Base-by-base conservation (phyloP, 1,140 invertebrate species). In the Cheumatopsyche charites region DNA sequence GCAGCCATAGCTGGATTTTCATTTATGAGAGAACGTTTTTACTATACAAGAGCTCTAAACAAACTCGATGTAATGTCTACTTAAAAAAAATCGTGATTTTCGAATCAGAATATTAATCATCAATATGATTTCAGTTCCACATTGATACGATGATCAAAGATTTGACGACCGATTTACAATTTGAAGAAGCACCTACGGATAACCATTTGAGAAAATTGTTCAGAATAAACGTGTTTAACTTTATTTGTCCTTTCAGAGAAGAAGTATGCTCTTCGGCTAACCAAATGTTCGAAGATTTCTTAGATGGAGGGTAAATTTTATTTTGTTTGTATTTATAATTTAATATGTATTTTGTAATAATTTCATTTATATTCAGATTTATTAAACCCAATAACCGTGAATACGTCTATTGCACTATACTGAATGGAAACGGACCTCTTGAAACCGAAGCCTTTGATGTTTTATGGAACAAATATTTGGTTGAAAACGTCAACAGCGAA, bases 321-420 rank as follows among this genome's bases (percentile, higher is more conserved):
- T 5, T 49, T 49, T n/a, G 4, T 5, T 5, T 15, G 13, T 13
- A 5, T 5, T 15, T 3, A 19, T n/a, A 49, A 49, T 15, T 5
- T 13, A n/a, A 19, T 49, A 49, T 13, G 45, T 49, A 49, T 4
- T 19, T 49, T 49, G 4, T 19, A 3, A 47, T 47, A 3, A 47
- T 58, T 21, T 58, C 23, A n/a, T 58, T 58, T 36, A 62, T 77
- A n/a, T 74, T 67, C 70, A 77, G 76, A 87, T 3, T 85, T 21
- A 82, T 88, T 1, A 79, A 83, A 63, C 80, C 83, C 23, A 87
- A 90, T 76, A 81, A 84, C 36, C 85, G 87, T 25, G 81, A 81
- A 47, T 84, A 85, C 67, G 86, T 90, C 2, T 90, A 89, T 78
- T 90, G 88, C 75, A 86, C 84, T 65, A 86, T 78, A 25, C 78